A percentile compares a stretch with the other conserved stretches of the same genome.
Evolutionary conservation across 1,140 invertebrate species (phyloP).

Genomic region (Atta colombica): DNA sequence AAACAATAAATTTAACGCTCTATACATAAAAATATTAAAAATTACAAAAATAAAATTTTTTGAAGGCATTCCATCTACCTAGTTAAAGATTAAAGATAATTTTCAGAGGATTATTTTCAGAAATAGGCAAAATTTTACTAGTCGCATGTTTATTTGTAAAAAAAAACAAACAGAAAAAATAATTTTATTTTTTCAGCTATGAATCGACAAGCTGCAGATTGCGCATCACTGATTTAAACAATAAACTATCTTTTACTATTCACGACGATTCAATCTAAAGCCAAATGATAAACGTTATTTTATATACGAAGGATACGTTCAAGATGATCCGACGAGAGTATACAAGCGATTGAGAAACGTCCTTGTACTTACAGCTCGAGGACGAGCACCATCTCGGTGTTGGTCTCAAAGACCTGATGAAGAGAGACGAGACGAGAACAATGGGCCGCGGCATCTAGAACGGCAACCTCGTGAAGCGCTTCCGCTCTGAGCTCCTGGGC

Average conservation of each 20-base stretch:
- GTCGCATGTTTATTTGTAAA: too few species aligned
- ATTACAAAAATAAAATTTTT: too few species aligned
- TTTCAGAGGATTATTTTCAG: too few species aligned
- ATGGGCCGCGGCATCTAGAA: conserved; percentile 93
- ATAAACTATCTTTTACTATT: not conserved
- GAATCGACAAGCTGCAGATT: too few species aligned
- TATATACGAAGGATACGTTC: not conserved
- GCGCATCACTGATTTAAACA: not conserved
- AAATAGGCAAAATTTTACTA: too few species aligned
- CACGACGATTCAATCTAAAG: not conserved
- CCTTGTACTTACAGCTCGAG: conserved; percentile 93
- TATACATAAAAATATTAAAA: too few species aligned
- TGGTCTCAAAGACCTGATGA: conserved; percentile 95
- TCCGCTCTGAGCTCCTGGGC: conserved; percentile 93
- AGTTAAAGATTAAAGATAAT: too few species aligned
- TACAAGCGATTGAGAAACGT: conserved; percentile 9
- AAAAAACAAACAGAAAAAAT: too few species aligned
- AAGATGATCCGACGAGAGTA: not conserved
- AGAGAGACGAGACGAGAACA: conserved; percentile 94
- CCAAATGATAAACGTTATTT: not conserved
- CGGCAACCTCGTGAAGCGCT: conserved; percentile 96
- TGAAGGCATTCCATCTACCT: too few species aligned
- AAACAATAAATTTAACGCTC: too few species aligned
- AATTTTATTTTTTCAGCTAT: too few species aligned
- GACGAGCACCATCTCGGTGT: conserved; percentile 94